A percentile compares a stretch with the other conserved stretches of the same genome.
These are phyloP conservation scores for Aviceda subcristata DNA, from an alignment of 2,113 vertebrate species.

Conservation along the genomic window DNA sequence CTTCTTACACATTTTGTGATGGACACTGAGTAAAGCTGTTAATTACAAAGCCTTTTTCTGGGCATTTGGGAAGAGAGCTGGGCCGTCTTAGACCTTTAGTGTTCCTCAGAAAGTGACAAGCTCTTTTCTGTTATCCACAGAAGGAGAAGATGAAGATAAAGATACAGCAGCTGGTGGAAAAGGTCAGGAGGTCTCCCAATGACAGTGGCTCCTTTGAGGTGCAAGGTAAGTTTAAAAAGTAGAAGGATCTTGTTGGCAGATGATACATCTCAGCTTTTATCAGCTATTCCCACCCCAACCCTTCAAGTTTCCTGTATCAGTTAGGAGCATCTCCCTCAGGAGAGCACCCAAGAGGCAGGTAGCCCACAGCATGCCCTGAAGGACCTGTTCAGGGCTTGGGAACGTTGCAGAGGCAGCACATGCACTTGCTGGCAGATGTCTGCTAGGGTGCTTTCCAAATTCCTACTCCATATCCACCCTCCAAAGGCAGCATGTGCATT, in stretches of 20 bases:
- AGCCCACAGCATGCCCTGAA: not conserved
- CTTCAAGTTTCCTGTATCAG: not conserved
- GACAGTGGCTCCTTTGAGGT: constrained; percentile 86
- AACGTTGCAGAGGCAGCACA: not conserved
- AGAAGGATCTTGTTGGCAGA: not conserved
- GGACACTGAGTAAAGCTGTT: not conserved
- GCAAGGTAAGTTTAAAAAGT: constrained; percentile 71
- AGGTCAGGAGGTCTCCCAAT: constrained; percentile 79
- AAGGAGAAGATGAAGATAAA: constrained; percentile 87
- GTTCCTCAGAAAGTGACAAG: not conserved
- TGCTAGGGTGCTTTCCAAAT: not conserved
- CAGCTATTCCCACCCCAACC: constrained; percentile 6
- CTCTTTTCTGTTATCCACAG: constrained; percentile 64
- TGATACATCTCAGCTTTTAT: not conserved
- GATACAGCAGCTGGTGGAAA: constrained; percentile 82
- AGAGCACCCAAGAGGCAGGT: not conserved
- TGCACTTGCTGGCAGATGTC: not conserved
- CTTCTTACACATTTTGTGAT: not conserved
- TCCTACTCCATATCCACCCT: not conserved
- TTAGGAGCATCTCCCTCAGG: not conserved
- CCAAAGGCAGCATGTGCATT: not conserved
- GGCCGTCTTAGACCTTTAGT: not conserved
- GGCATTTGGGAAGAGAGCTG: not conserved
- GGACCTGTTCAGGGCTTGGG: not conserved
- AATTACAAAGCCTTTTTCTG: not conserved